These are phyloP conservation scores for Linyphia triangularis DNA, from an alignment of 2,888 invertebrate species.

Conservation along the genomic window DNA sequence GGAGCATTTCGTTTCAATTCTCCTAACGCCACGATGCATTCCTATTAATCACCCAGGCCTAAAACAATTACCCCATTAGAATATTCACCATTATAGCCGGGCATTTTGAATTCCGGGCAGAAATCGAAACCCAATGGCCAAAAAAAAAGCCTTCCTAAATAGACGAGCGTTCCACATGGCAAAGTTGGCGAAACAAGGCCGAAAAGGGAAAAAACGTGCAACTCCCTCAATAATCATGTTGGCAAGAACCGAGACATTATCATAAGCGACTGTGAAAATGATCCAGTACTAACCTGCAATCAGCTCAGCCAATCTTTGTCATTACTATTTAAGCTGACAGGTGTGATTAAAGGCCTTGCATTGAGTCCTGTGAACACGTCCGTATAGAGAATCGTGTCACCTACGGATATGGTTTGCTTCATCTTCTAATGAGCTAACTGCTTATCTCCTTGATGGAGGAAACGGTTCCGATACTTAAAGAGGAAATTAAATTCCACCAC, in stretches of 20 bases:
- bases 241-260: slow-evolving; percentile 48
- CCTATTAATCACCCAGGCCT: too few species aligned
- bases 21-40: too few species aligned
- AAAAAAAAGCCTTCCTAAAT: neutral
- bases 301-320: slow-evolving; percentile 61
- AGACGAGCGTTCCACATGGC: slow-evolving; percentile 44
- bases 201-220: slow-evolving; percentile 29
- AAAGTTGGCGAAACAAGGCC: slow-evolving; percentile 20
- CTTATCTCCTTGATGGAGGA: slow-evolving; percentile 39
- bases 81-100: slow-evolving; percentile 4
- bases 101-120: slow-evolving; percentile 30
- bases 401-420: slow-evolving; percentile 56
- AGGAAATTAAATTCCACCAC: slow-evolving; percentile 44
- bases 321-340: slow-evolving; percentile 69
- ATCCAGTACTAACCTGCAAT: slow-evolving; percentile 52
- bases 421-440: slow-evolving; percentile 41
- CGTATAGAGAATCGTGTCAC: slow-evolving; percentile 7
- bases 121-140: neutral
- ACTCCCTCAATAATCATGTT: slow-evolving; percentile 61
- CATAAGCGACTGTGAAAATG: slow-evolving; percentile 68
- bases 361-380: slow-evolving; percentile 48
- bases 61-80: slow-evolving; percentile 33
- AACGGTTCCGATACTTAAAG: neutral
- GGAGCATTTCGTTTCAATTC: too few species aligned
- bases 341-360: slow-evolving; percentile 60